Conservation (phyloP, 2,888 invertebrate genomes). For the Malacosoma neustria region DNA sequence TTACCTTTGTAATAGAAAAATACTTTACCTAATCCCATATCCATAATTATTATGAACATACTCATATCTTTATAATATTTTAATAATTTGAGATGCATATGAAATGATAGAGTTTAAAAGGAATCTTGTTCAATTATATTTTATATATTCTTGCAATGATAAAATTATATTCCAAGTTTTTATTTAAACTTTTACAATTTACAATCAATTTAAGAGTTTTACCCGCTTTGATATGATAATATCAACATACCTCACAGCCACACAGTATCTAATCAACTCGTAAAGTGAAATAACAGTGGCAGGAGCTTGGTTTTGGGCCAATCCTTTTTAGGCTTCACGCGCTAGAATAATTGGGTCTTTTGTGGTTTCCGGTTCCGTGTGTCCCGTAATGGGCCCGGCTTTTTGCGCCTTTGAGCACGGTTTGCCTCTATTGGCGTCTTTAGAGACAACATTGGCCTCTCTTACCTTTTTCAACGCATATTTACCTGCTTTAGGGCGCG, state of each 20-base stretch:
- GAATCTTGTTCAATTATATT: no score
- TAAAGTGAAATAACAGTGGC: slow-evolving; percentile 33
- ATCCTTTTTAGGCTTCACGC: slow-evolving; percentile 58
- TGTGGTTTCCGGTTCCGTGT: slow-evolving; percentile 56
- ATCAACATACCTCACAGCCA: no score
- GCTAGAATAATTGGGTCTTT: slow-evolving; percentile 61
- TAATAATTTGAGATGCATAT: no score
- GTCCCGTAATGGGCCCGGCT: slow-evolving; percentile 47
- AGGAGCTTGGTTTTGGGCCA: slow-evolving; percentile 43
- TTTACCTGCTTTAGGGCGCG: slow-evolving; percentile 19
- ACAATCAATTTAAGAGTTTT: slow-evolving; percentile 8
- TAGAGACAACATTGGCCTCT: slow-evolving; percentile 25
- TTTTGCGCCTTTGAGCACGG: slow-evolving; percentile 47
- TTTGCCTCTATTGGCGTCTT: slow-evolving; percentile 37
- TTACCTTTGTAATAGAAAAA: no score
- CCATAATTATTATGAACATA: no score
- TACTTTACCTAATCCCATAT: no score
- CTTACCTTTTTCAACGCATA: slow-evolving; percentile 26
- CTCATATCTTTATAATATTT: no score
- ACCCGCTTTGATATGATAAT: no score
- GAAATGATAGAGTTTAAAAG: no score
- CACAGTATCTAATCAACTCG: slow-evolving; percentile 23
- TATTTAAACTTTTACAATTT: background rate
- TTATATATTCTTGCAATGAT: slow-evolving; percentile 4
- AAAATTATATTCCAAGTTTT: background rate